phyloP scores from a whole-genome alignment of 2,888 invertebrate genomes.

The Liopterus haemorrhoidalis region DNA sequence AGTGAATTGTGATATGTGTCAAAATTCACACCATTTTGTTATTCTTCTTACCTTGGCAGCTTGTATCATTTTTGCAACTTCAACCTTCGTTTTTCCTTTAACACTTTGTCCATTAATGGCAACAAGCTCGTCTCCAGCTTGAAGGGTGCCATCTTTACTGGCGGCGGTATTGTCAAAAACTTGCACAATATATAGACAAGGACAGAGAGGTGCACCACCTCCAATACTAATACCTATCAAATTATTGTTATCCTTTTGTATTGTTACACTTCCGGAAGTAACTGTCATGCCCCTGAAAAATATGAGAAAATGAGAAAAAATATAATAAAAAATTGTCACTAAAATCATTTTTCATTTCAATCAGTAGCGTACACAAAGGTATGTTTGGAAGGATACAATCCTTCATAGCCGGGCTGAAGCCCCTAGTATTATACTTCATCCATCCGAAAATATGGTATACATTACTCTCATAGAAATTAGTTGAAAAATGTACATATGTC shows the following conservation, averaged over 20 bases:
- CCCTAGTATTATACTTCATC: too few species aligned
- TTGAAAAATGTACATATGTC: too few species aligned
- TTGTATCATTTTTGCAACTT: conserved; percentile 99
- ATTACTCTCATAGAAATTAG: too few species aligned
- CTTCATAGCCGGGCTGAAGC: too few species aligned
- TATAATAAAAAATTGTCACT: conserved; percentile 26
- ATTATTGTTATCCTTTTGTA: conserved; percentile 87
- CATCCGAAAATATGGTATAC: too few species aligned
- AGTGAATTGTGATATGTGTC: not conserved
- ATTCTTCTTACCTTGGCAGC: conserved; percentile 68
- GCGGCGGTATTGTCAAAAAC: conserved; percentile 98
- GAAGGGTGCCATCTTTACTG: conserved; percentile 84
- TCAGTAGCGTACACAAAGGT: too few species aligned
- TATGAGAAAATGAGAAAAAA: too few species aligned
- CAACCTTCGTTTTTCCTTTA: conserved; percentile 95
- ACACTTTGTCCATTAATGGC: conserved; percentile 89
- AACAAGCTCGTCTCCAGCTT: conserved; percentile 94
- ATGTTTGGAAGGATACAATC: too few species aligned
- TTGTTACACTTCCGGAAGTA: conserved; percentile 84
- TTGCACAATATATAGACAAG: conserved; percentile 97
- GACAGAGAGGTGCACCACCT: conserved; percentile 90
- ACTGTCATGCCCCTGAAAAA: conserved; percentile 90
- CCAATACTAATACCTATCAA: conserved; percentile 98
- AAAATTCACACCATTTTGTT: not conserved
- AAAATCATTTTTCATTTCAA: not conserved